Evolutionary conservation across 2,888 invertebrate species (phyloP).

Genomic region (Archips xylosteana): DNA sequence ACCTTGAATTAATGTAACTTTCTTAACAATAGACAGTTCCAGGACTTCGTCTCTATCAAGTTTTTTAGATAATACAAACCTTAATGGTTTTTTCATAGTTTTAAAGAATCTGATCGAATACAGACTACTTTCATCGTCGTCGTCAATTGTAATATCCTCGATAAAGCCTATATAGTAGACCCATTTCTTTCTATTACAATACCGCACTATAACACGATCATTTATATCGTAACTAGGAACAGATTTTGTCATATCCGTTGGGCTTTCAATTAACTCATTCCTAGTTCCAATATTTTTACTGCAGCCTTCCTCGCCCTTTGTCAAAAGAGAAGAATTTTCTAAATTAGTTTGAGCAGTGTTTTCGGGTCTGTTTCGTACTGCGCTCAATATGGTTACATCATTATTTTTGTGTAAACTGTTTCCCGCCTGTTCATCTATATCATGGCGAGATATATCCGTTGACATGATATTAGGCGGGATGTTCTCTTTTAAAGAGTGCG

Average conservation of each 20-base stretch:
- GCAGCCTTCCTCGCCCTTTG: neutral
- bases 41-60: neutral
- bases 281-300: neutral
- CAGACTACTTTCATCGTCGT: too few species aligned
- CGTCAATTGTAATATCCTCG: too few species aligned
- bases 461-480: too few species aligned
- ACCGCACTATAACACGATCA: slow-evolving; percentile 1
- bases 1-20: slow-evolving; percentile 1
- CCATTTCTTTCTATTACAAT: neutral
- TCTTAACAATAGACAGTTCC: neutral
- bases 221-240: neutral
- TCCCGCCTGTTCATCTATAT: neutral
- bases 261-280: neutral
- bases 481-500: neutral
- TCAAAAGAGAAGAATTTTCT: neutral
- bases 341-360: neutral
- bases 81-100: too few species aligned
- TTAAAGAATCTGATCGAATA: too few species aligned
- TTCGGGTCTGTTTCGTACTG: neutral
- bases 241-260: neutral
- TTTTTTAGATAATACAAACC: too few species aligned
- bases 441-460: neutral
- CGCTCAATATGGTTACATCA: neutral
- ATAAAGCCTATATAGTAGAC: neutral
- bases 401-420: neutral